Evolutionary conservation across 2,888 invertebrate species (phyloP).

Genomic region (Pristionchus japonicus): DNA sequence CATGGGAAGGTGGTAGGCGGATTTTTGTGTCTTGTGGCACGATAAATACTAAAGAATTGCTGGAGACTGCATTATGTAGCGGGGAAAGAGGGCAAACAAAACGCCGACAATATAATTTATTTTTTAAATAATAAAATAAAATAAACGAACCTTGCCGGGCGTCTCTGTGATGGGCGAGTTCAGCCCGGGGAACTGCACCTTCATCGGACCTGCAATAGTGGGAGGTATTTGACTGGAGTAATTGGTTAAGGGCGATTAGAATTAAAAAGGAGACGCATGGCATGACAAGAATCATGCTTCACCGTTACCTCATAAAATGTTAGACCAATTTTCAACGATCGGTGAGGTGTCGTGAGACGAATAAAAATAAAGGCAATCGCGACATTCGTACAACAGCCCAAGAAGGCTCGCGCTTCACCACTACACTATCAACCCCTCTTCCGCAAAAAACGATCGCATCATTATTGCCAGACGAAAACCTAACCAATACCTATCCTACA

Average conservation of each 20-base stretch:
- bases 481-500: background rate
- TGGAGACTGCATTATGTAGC: too few species aligned
- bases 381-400: background rate
- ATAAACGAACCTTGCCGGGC: background rate
- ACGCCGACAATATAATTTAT: background rate
- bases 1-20: background rate
- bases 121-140: background rate
- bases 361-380: background rate
- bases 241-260: background rate
- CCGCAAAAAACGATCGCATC: too few species aligned
- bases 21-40: too few species aligned
- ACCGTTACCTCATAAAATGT: background rate
- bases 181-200: constrained; percentile 92
- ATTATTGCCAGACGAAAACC: too few species aligned
- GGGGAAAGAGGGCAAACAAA: background rate
- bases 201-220: constrained; percentile 80
- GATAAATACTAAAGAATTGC: too few species aligned
- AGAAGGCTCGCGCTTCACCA: background rate
- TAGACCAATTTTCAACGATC: background rate
- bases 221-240: too few species aligned
- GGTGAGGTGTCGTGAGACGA: background rate
- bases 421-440: too few species aligned
- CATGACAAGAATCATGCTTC: background rate
- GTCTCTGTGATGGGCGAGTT: constrained; percentile 83
- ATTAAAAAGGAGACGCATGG: background rate